A percentile compares a stretch with the other conserved stretches of the same genome.
Conservation (phyloP, 2,888 invertebrate species). For the Ceraclea dissimilis region DNA sequence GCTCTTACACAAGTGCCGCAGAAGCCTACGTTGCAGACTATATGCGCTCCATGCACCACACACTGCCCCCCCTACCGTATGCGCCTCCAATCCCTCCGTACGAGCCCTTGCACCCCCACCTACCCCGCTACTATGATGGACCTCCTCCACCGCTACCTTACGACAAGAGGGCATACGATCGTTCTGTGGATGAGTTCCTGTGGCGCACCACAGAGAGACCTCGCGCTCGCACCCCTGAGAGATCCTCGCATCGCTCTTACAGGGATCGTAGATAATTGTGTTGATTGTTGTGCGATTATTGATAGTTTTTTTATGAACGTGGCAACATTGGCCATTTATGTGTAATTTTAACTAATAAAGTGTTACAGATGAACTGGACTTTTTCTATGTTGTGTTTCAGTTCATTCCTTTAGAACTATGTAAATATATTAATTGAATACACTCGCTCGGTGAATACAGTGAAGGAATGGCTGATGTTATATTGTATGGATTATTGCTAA, state of each 20-base stretch:
- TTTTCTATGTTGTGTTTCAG: slow-evolving; percentile 20
- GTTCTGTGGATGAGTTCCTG: slow-evolving; percentile 81
- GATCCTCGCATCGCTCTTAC: slow-evolving; percentile 54
- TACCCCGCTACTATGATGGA: slow-evolving; percentile 73
- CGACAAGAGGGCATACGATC: slow-evolving; percentile 77
- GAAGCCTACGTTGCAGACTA: slow-evolving; percentile 85
- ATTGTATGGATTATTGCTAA: neutral
- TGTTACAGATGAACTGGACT: slow-evolving; percentile 24
- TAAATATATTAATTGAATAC: neutral
- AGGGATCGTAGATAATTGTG: slow-evolving; percentile 49
- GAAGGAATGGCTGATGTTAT: slow-evolving; percentile 8
- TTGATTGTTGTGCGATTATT: slow-evolving; percentile 4
- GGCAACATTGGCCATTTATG: slow-evolving; percentile 14
- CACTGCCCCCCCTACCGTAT: slow-evolving; percentile 78
- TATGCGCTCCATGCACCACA: slow-evolving; percentile 82
- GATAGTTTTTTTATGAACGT: slow-evolving; percentile 18
- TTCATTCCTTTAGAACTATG: slow-evolving; percentile 9
- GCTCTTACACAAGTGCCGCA: slow-evolving; percentile 46
- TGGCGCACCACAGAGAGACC: slow-evolving; percentile 70
- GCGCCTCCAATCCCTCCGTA: slow-evolving; percentile 60
- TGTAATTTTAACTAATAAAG: slow-evolving; percentile 25
- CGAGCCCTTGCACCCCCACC: slow-evolving; percentile 60
- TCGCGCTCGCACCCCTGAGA: slow-evolving; percentile 56
- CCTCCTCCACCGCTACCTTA: slow-evolving; percentile 58
- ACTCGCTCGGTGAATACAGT: too few species aligned